Evolutionary conservation across 2,113 vertebrate species (phyloP).

Genomic region (Dicerorhinus sumatrensis): DNA sequence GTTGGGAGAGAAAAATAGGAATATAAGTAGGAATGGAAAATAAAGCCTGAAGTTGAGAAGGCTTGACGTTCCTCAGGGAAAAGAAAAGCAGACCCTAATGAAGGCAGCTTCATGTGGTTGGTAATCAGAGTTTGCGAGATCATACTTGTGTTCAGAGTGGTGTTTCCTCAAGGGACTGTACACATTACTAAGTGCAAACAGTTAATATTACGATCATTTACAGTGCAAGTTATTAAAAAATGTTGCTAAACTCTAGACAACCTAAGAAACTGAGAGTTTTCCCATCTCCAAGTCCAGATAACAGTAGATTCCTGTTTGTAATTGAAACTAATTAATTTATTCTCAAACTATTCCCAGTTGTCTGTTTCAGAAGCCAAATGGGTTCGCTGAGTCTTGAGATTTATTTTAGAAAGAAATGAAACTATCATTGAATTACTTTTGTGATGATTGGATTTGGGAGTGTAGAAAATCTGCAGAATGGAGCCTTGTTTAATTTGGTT

Average conservation of each 20-base stretch:
- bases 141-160: background rate
- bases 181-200: background rate
- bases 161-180: background rate
- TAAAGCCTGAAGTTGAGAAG: background rate
- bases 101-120: background rate
- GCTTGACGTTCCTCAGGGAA: background rate
- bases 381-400: background rate
- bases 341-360: background rate
- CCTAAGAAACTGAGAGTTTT: constrained; percentile 22
- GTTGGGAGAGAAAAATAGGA: background rate
- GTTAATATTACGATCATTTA: background rate
- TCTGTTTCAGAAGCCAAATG: constrained; percentile 23
- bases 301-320: background rate
- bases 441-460: background rate
- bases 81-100: background rate
- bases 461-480: constrained; percentile 39
- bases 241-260: background rate
- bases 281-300: background rate
- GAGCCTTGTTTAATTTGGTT: constrained; percentile 44
- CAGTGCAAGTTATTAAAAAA: background rate
- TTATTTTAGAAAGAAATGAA: constrained; percentile 55
- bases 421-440: constrained; percentile 35
- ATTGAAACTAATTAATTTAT: background rate
- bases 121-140: background rate
- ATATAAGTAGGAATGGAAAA: background rate